phyloP scores from a whole-genome alignment of 1,140 invertebrate genomes.

The Trichoplusia ni region DNA sequence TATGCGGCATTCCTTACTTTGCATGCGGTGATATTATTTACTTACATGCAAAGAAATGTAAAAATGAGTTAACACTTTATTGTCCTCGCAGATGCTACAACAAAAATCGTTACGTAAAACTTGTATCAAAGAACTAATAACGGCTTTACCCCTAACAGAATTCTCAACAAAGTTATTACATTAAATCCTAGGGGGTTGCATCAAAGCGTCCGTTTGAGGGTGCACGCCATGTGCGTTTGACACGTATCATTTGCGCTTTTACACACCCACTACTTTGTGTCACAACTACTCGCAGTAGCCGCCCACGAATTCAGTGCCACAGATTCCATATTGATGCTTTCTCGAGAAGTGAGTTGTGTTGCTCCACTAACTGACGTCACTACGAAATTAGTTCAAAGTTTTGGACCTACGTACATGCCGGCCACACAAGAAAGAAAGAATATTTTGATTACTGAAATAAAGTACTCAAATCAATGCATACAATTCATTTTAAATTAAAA shows the following conservation, averaged over 20 bases:
- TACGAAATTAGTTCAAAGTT: no score
- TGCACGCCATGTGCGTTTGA: slow-evolving; percentile 58
- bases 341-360: neutral
- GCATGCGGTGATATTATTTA: no score
- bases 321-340: neutral
- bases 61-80: no score
- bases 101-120: neutral
- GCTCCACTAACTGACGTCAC: no score
- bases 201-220: slow-evolving; percentile 45
- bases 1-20: no score
- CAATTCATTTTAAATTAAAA: no score
- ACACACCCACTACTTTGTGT: slow-evolving; percentile 47
- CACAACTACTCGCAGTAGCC: neutral
- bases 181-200: slow-evolving; percentile 43
- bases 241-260: slow-evolving; percentile 70
- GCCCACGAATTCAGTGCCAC: neutral
- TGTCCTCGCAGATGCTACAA: no score
- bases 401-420: no score
- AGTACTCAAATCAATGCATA: no score
- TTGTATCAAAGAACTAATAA: neutral
- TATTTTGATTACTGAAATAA: no score
- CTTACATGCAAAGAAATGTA: no score
- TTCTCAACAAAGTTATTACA: slow-evolving; percentile 12
- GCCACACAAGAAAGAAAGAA: no score
- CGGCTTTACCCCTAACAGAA: neutral